Evolutionary conservation across 2,888 invertebrate species (phyloP).

Genomic region (Acanthococcus lagerstroemiae): DNA sequence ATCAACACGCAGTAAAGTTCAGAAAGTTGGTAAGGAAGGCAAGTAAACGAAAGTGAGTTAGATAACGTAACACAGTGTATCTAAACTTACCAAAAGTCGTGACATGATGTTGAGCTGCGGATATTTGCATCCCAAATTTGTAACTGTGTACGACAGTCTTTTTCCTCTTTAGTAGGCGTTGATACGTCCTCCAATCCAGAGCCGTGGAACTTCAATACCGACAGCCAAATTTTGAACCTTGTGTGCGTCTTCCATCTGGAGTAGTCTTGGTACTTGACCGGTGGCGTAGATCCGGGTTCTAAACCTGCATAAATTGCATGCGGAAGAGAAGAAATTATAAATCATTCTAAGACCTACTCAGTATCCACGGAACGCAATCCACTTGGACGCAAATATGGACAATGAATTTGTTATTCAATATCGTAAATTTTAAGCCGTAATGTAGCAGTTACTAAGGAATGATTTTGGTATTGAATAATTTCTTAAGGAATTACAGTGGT

Average conservation of each 20-base stretch:
- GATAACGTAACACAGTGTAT: neutral
- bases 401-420: too few species aligned
- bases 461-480: too few species aligned
- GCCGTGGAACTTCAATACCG: slow-evolving; percentile 75
- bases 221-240: slow-evolving; percentile 72
- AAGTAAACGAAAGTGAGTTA: neutral
- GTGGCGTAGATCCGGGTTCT: slow-evolving; percentile 37
- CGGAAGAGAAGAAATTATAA: too few species aligned
- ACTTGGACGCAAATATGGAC: too few species aligned
- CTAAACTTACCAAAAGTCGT: neutral
- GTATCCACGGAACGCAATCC: too few species aligned
- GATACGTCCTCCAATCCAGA: slow-evolving; percentile 51
- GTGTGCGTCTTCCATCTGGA: slow-evolving; percentile 40
- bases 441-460: too few species aligned
- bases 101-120: neutral
- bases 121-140: slow-evolving; percentile 70
- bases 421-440: too few species aligned
- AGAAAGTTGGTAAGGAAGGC: neutral
- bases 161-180: slow-evolving; percentile 40
- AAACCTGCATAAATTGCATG: too few species aligned
- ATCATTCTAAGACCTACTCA: too few species aligned
- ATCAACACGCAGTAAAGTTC: neutral
- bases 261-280: slow-evolving; percentile 34
- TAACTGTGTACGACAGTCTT: slow-evolving; percentile 67
- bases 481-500: too few species aligned